A percentile compares a stretch with the other conserved stretches of the same genome.
These are phyloP conservation scores for Escarpia spicata DNA, from an alignment of 2,888 invertebrate genomes.

Conservation along the genomic window DNA sequence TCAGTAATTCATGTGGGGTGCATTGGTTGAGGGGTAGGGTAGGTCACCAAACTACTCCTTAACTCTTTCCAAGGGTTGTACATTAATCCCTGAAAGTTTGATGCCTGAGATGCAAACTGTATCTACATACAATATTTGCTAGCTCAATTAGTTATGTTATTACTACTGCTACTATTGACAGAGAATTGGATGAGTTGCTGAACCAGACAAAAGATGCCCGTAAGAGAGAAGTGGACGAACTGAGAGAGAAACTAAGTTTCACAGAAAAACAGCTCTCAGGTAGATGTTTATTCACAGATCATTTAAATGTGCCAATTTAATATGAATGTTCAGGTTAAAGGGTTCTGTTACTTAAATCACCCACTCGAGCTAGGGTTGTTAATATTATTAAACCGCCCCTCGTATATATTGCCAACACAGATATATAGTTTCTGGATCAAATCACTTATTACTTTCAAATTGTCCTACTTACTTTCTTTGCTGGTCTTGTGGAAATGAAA, in stretches of 20 bases:
- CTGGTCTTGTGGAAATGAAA: background rate
- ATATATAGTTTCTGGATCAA: too few species aligned
- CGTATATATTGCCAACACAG: too few species aligned
- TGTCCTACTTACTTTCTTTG: conserved; percentile 21
- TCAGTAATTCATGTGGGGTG: too few species aligned
- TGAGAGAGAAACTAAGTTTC: background rate
- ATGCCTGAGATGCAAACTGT: too few species aligned
- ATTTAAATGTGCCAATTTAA: background rate
- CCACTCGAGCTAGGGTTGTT: background rate
- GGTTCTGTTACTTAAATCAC: background rate
- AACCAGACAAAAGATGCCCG: background rate
- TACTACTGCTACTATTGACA: background rate
- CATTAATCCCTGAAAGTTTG: too few species aligned
- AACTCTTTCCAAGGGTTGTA: too few species aligned
- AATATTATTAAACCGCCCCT: too few species aligned
- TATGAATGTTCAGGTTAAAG: background rate
- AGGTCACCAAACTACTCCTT: too few species aligned
- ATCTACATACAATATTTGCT: too few species aligned
- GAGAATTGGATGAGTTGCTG: background rate
- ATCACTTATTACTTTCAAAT: too few species aligned
- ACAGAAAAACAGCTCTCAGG: background rate
- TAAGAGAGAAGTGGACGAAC: background rate
- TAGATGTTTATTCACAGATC: background rate
- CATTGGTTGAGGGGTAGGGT: too few species aligned
- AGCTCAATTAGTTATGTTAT: too few species aligned